These are phyloP conservation scores for Drepanosiphum platanoidis DNA, from an alignment of 2,888 invertebrate species.

Conservation along the genomic window DNA sequence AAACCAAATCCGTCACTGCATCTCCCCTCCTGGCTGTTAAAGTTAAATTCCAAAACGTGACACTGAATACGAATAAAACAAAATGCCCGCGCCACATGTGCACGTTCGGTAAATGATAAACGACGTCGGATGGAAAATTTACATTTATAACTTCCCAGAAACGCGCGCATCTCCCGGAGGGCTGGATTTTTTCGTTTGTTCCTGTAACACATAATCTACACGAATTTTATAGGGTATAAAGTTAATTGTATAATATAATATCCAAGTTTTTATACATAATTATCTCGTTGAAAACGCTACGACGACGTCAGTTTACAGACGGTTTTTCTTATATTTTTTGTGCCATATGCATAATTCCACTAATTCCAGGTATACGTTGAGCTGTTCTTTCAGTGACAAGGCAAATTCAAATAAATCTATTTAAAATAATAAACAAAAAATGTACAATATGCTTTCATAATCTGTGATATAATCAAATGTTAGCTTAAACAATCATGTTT, in stretches of 20 bases:
- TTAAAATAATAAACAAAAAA: no score
- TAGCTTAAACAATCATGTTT: no score
- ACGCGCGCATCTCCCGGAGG: neutral
- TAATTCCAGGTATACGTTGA: no score
- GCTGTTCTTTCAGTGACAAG: no score
- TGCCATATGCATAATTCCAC: neutral
- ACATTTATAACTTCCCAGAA: slow-evolving; percentile 25
- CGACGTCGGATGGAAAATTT: slow-evolving; percentile 14
- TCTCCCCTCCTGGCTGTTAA: neutral
- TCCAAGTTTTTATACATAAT: neutral
- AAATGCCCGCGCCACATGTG: slow-evolving; percentile 19
- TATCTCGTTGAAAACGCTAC: neutral
- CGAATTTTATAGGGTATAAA: neutral
- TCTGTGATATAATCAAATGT: no score
- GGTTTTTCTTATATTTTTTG: neutral
- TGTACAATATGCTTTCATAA: no score
- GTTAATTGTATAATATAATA: neutral
- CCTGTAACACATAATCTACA: neutral
- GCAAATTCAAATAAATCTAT: no score
- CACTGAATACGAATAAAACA: slow-evolving; percentile 47
- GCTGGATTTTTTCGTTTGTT: neutral
- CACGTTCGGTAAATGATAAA: slow-evolving; percentile 15
- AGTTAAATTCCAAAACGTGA: slow-evolving; percentile 46
- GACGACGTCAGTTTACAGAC: neutral
- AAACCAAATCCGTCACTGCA: slow-evolving; percentile 32